Conservation (phyloP, 2,888 invertebrate genomes). For the Ditula angustiorana region DNA sequence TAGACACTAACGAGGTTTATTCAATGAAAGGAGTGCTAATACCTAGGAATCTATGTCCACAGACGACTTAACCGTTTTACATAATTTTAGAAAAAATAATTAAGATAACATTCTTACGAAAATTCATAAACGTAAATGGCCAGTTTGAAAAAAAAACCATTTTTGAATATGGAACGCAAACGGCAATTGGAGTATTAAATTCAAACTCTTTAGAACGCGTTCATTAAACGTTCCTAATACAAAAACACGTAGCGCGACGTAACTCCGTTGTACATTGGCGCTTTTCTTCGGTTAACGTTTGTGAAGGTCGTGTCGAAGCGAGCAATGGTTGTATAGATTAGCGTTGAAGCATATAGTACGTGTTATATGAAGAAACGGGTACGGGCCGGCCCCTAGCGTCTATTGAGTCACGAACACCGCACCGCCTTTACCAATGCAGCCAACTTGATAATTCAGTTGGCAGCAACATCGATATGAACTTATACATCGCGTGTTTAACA, state of each 20-base stretch:
- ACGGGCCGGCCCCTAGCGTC: constrained; percentile 66
- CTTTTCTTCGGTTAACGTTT: neutral
- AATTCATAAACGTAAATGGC: neutral
- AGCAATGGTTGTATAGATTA: constrained; percentile 38
- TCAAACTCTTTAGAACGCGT: constrained; percentile 16
- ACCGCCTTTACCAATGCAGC: constrained; percentile 60
- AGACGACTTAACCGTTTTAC: no score
- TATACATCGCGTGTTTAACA: constrained; percentile 55
- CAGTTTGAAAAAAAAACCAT: neutral
- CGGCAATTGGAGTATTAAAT: constrained; percentile 13
- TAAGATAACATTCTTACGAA: no score
- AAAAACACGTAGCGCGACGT: neutral
- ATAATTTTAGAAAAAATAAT: no score
- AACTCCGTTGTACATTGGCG: constrained; percentile 9
- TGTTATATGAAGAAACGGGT: constrained; percentile 49
- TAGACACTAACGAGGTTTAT: neutral
- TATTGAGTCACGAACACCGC: constrained; percentile 72
- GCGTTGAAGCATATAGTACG: constrained; percentile 31
- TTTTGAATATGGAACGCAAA: constrained; percentile 16
- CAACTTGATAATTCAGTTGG: constrained; percentile 55
- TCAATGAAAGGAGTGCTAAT: neutral
- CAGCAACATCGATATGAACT: constrained; percentile 35
- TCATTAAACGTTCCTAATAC: constrained; percentile 24
- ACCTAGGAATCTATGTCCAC: neutral
- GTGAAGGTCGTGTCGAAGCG: constrained; percentile 10